phyloP scores from a whole-genome alignment of 1,140 invertebrate genomes.

The Riptortus pedestris region DNA sequence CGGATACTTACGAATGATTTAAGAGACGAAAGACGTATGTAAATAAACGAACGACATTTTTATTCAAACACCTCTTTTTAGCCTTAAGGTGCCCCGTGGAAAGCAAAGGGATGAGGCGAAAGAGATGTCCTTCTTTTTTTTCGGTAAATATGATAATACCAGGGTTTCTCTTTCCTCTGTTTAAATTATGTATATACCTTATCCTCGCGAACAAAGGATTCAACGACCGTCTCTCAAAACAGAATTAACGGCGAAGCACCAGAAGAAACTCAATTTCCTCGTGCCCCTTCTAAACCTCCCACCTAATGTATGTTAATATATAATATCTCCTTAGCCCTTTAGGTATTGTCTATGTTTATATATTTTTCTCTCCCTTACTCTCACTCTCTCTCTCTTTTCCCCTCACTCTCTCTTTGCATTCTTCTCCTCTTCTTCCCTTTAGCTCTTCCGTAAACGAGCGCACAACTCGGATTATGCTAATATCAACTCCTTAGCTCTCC shows the following conservation, averaged over 20 bases:
- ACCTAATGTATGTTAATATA: conserved; percentile 7
- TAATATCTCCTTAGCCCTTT: not conserved
- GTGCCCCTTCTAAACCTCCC: not conserved
- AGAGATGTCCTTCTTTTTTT: not conserved
- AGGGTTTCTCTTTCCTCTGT: not conserved
- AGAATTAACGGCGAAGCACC: not conserved
- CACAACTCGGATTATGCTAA: conserved; percentile 9
- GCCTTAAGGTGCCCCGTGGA: too few species aligned
- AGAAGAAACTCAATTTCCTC: conserved; percentile 1
- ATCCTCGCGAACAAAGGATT: not conserved
- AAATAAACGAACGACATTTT: conserved; percentile 2
- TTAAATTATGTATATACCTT: not conserved
- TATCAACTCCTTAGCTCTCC: not conserved
- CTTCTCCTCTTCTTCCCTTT: too few species aligned
- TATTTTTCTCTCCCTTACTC: not conserved
- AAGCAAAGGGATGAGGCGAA: not conserved
- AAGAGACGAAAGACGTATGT: too few species aligned
- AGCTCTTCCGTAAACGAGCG: conserved; percentile 4
- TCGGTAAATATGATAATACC: conserved; percentile 1
- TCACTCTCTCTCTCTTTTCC: too few species aligned
- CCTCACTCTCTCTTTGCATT: too few species aligned
- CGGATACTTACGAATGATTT: too few species aligned
- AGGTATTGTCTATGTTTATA: conserved; percentile 6
- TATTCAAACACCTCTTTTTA: conserved; percentile 3
- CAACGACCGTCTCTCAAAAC: not conserved